These are phyloP conservation scores for Chromis chromis DNA, from an alignment of 2,797 vertebrate species.

Conservation along the genomic window DNA sequence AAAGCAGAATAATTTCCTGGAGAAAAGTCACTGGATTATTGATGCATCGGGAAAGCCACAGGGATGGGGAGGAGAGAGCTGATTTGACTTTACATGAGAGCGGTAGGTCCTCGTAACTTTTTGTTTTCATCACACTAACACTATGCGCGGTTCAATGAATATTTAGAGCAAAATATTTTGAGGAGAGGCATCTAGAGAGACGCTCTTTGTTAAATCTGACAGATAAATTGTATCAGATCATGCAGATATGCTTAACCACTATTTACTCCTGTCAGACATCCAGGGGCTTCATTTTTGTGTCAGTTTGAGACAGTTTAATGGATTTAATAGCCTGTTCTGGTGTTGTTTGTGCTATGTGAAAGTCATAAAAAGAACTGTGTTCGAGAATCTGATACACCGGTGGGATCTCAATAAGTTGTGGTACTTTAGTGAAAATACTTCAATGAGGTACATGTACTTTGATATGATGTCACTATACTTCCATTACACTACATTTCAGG, in stretches of 20 bases:
- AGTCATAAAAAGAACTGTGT: not conserved
- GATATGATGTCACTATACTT: not conserved
- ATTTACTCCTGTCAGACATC: not conserved
- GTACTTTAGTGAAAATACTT: not conserved
- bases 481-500: not conserved
- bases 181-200: not conserved
- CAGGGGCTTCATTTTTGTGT: not conserved
- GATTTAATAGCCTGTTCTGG: conserved; percentile 1
- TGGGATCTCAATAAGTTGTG: not conserved
- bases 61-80: conserved; percentile 66
- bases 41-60: conserved; percentile 55
- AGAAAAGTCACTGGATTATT: conserved; percentile 64
- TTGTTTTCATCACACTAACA: conserved; percentile 20
- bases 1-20: conserved; percentile 58
- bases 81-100: conserved; percentile 57
- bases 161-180: conserved; percentile 15
- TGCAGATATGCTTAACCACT: not conserved
- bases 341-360: not conserved
- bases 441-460: not conserved
- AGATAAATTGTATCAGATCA: conserved; percentile 3
- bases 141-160: conserved; percentile 2
- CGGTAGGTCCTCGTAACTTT: conserved; percentile 60
- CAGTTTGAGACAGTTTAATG: conserved; percentile 13
- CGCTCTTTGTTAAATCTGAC: not conserved
- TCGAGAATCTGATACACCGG: not conserved